Base-by-base conservation (phyloP, 2,797 vertebrate species). In the Oceanodroma leucorhoa region DNA sequence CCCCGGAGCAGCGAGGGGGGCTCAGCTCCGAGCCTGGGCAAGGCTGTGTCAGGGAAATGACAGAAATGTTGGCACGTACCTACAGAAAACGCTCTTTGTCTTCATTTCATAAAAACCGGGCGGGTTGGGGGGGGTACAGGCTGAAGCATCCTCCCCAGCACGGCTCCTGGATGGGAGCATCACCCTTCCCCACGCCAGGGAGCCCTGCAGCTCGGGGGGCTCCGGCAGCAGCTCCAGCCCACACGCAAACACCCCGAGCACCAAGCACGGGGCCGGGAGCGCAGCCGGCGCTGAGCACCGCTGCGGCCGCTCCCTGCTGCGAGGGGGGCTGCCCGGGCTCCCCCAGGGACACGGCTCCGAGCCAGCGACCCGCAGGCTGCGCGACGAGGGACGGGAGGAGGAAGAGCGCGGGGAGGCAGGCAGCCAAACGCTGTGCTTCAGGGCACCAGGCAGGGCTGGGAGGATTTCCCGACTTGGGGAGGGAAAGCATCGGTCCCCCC, bases 391-490 rank as follows among this genome's bases (percentile, higher is more conserved):
- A 30, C 1, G 5, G 69, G 38, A 24, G 41, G 26, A 72, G 30
- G 66, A 67, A 53, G 34, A 72, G 70, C 0, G 2, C 2, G 1
- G 72, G 50, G 72, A 41, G 48, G 32, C 5, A 76, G 27, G 70
- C n/a, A 18, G 82, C 41, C 50, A 23, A 32, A 10, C 3, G 0
- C n/a, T 0, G 11, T 3, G 0, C 48, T 30, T 19, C 3, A 3
- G 43, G 30, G 62, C 38, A 26, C n/a, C 17, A 2, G 8, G 57
- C 55, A 30, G 87, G 50, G 55, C 54, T 21, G 50, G 40, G 22
- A 36, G 51, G 14, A 23, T 55, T 43, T 32, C 53, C 57, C 1
- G 0, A 12, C 9, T 7, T 5, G 43, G 29, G 38, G 38, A 64
- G 43, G 46, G 43, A 6, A 41, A 48, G 64, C 27, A 5, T 18